Percentiles rank a stretch among this genome's conserved stretches.
phyloP scores from a whole-genome alignment of 2,888 invertebrate genomes.

The Catocala nupta region DNA sequence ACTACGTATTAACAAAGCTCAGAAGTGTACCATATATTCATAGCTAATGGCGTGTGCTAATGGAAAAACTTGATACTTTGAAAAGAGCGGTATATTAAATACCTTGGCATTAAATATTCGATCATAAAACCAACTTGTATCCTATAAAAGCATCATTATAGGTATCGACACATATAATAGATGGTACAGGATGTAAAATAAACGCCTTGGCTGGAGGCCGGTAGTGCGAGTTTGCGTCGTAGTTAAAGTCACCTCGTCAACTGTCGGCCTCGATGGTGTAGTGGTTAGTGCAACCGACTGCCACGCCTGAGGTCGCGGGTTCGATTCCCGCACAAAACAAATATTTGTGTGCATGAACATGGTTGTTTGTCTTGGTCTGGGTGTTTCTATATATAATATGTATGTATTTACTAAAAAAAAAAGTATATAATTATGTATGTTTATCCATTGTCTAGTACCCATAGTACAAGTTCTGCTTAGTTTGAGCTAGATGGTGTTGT shows the following conservation, averaged over 20 bases:
- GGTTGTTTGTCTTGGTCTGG: too few relatives aligned
- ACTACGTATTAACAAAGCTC: constrained; percentile 17
- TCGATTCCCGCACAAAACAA: too few relatives aligned
- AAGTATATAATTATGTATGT: too few relatives aligned
- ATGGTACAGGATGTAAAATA: constrained; percentile 25
- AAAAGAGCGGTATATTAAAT: constrained; percentile 43
- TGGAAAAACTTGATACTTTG: constrained; percentile 43
- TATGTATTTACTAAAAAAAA: too few relatives aligned
- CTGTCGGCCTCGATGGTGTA: too few relatives aligned
- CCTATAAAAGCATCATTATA: constrained; percentile 49
- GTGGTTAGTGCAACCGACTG: too few relatives aligned
- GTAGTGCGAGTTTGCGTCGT: constrained; percentile 5
- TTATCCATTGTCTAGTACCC: too few relatives aligned
- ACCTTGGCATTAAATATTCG: constrained; percentile 49
- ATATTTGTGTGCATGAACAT: too few relatives aligned
- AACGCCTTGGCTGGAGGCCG: not conserved
- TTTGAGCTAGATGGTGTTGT: too few relatives aligned
- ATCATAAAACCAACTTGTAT: constrained; percentile 58
- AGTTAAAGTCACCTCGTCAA: constrained; percentile 30
- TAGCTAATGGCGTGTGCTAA: constrained; percentile 35
- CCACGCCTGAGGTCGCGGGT: too few relatives aligned
- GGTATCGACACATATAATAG: constrained; percentile 19
- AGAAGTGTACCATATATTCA: constrained; percentile 15
- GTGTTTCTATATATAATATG: too few relatives aligned
- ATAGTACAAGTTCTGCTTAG: too few relatives aligned